These are phyloP conservation scores for Chaetodon trifascialis DNA, from an alignment of 2,113 vertebrate genomes.

Conservation along the genomic window DNA sequence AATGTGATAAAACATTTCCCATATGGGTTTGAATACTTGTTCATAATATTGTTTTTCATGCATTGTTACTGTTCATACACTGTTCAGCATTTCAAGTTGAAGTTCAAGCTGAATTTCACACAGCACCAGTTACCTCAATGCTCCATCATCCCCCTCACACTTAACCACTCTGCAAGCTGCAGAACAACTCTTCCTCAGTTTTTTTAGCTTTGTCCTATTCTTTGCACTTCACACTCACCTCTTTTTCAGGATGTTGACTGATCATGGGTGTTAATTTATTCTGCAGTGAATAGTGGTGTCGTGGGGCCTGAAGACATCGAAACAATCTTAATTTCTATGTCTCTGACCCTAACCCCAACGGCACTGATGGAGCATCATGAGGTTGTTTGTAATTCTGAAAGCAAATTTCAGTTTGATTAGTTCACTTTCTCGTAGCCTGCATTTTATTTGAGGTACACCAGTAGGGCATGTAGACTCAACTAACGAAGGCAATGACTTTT, in stretches of 20 bases:
- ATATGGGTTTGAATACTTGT: neutral
- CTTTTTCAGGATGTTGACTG: neutral
- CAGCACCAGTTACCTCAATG: too few species aligned
- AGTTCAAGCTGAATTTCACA: neutral
- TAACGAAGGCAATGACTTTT: too few species aligned
- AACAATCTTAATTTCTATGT: too few species aligned
- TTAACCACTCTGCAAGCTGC: neutral
- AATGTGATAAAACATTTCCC: neutral
- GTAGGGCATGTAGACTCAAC: too few species aligned
- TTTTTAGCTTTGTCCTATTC: neutral
- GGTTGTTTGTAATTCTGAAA: too few species aligned
- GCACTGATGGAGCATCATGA: too few species aligned
- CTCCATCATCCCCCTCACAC: neutral
- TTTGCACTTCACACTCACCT: neutral
- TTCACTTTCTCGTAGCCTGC: too few species aligned
- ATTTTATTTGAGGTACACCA: too few species aligned
- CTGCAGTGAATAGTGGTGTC: neutral
- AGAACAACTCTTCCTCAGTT: neutral
- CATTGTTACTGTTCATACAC: neutral
- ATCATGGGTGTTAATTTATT: slow-evolving; percentile 9
- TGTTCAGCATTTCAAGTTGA: neutral
- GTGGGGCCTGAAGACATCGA: too few species aligned
- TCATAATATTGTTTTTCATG: neutral
- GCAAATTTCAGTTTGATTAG: too few species aligned
- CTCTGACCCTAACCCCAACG: too few species aligned